Percentiles rank a stretch among this genome's conserved stretches.
phyloP scores from a whole-genome alignment of 2,113 vertebrate species.

The Tringa solitaria region DNA sequence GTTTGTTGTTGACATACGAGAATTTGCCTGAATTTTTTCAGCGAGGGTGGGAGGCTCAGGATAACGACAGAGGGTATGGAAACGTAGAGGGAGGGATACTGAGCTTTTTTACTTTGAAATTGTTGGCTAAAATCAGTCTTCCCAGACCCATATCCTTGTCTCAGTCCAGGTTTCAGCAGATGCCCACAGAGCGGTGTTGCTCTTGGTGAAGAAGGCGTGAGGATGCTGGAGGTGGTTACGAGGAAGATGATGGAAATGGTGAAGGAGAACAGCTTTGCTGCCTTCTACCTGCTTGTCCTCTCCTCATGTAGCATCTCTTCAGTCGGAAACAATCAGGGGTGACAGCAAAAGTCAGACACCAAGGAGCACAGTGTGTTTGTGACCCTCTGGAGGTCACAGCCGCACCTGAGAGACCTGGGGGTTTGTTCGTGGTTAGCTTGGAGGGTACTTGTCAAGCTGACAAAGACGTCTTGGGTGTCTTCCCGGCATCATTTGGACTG shows the following conservation, averaged over 20 bases:
- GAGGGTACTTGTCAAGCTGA: background rate
- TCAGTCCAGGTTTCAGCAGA: background rate
- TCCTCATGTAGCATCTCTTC: background rate
- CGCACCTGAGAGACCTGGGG: background rate
- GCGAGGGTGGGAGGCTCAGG: background rate
- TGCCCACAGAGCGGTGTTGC: too few relatives aligned
- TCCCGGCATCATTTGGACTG: background rate
- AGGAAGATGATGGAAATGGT: background rate
- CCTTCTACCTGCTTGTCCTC: background rate
- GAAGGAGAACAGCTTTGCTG: background rate
- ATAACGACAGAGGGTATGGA: background rate
- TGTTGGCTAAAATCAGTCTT: background rate
- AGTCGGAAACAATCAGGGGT: background rate
- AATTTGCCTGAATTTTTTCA: background rate
- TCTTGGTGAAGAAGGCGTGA: background rate
- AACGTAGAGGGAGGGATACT: rapidly evolving
- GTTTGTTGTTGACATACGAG: rapidly evolving
- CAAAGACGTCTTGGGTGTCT: rapidly evolving
- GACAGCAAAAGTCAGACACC: background rate
- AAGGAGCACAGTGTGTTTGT: rapidly evolving
- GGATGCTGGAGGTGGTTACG: background rate
- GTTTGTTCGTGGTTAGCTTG: background rate
- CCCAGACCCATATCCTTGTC: background rate
- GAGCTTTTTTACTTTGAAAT: background rate
- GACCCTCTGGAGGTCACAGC: background rate